Evolutionary conservation across 2,888 invertebrate genomes (phyloP).

Genomic region (Cosmia trapezina): DNA sequence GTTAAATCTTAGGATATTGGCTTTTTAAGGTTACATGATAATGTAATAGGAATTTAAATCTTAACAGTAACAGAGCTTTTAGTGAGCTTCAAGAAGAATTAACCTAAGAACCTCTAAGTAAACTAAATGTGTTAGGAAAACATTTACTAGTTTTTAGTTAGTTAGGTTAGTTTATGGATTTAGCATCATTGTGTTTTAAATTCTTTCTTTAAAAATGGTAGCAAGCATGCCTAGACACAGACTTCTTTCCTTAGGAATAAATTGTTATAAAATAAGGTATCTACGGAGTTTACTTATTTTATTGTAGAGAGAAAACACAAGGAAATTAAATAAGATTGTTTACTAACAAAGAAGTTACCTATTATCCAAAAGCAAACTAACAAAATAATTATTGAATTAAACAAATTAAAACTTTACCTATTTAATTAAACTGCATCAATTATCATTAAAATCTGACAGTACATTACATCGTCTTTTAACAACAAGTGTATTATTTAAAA

Average conservation of each 20-base stretch:
- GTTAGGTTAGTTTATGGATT: too few species aligned
- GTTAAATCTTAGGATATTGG: conserved; percentile 12
- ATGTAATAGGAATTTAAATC: not conserved
- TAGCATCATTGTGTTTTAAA: too few species aligned
- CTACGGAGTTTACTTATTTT: not conserved
- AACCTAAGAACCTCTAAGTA: not conserved
- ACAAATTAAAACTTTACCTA: not conserved
- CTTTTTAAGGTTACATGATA: not conserved
- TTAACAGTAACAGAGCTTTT: not conserved
- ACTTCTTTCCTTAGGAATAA: too few species aligned
- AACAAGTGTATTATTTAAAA: not conserved
- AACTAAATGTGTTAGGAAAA: not conserved
- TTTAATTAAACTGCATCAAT: not conserved
- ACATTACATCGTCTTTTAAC: conserved; percentile 10
- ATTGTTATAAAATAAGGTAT: not conserved
- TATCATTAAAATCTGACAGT: too few species aligned
- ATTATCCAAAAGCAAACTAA: too few species aligned
- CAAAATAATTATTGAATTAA: not conserved
- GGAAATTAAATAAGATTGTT: not conserved
- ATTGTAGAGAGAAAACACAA: not conserved
- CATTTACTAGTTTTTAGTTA: not conserved
- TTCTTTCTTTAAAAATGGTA: too few species aligned
- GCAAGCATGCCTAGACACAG: too few species aligned
- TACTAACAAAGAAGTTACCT: too few species aligned
- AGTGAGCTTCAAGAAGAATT: too few species aligned